Base-by-base conservation (phyloP, 2,888 invertebrate species). In the Agonopterix alstromeriana region DNA sequence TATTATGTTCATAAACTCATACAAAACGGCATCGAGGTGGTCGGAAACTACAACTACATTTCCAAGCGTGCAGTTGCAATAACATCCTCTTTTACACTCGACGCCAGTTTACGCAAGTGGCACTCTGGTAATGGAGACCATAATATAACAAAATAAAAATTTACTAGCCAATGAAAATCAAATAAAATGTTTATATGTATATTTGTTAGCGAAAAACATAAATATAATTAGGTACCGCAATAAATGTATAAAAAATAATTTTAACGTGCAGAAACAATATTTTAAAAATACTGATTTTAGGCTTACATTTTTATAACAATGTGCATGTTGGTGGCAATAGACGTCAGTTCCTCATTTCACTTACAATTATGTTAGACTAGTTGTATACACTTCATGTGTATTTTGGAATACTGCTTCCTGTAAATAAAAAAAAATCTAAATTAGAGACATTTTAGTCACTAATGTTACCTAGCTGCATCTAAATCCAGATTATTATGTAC, bases 371-470 rank as follows among this genome's bases (percentile, higher is more conserved):
- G 67, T 68, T 76, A 85, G 75, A 80, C 80, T 86, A 86, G 75
- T 66, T 67, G 79, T 70, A 66, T 76, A 78, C 70, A 86, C 85
- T 84, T 87, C 87, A 88, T 74, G 87, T 87, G 78, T 88, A 88
- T 84, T 88, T 87, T 80, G 88, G 88, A 80, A 86, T 79, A 85
- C 87, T 82, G 85, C 77, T 78, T 73, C 87, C 88, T 88, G 88
- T 54, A 87, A 88, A 83, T 73, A 82, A 83, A 77, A 72, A 63
- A 62, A 57, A 51, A 56, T 53, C 27, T 52, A 42, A 57, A 54
- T 54, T 45, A 50, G 42, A 11, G 8, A 42, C 8, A 52, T 5
- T 27, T 27, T 27, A 5, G 27, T 27, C 27, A 27, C 27, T 27
- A 27, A 27, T 27, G 7, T 27, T 27, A 27, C 27, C 27, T 27